Evolutionary conservation across 2,113 vertebrate species (phyloP).

Genomic region (Saguinus imperator): DNA sequence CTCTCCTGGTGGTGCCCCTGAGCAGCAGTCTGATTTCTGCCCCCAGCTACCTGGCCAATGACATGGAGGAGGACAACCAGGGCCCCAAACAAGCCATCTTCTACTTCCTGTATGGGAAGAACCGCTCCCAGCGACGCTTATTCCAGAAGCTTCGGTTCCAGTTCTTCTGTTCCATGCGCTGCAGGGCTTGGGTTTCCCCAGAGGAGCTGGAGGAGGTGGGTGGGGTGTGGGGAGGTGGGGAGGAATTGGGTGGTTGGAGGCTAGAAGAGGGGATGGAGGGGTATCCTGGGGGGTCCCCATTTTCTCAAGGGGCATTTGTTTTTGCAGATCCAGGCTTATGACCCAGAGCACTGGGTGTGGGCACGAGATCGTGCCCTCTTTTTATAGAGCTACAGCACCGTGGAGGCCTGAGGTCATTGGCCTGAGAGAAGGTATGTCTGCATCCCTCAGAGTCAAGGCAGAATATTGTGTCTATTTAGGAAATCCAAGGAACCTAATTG

Average conservation of each 20-base stretch:
- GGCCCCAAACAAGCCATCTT: too few species aligned
- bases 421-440: not conserved
- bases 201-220: conserved; percentile 64
- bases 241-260: accelerated
- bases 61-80: conserved; percentile 61
- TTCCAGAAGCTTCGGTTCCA: too few species aligned
- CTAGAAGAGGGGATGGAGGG: accelerated
- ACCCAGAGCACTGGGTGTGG: conserved; percentile 54
- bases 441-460: not conserved
- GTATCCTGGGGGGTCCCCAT: not conserved
- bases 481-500: not conserved
- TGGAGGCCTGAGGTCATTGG: not conserved
- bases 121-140: too few species aligned
- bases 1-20: not conserved
- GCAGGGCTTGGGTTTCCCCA: not conserved
- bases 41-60: conserved; percentile 52
- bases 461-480: not conserved
- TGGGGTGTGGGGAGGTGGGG: accelerated
- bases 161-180: conserved; percentile 3
- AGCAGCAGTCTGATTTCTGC: not conserved
- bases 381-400: too few species aligned
- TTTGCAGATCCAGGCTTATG: conserved; percentile 54
- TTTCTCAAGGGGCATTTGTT: not conserved
- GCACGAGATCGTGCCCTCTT: not conserved
- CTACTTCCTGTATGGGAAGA: too few species aligned